A percentile compares a stretch with the other conserved stretches of the same genome.
These are phyloP conservation scores for Panzeria rudis DNA, from an alignment of 2,888 invertebrate species.

Conservation along the genomic window DNA sequence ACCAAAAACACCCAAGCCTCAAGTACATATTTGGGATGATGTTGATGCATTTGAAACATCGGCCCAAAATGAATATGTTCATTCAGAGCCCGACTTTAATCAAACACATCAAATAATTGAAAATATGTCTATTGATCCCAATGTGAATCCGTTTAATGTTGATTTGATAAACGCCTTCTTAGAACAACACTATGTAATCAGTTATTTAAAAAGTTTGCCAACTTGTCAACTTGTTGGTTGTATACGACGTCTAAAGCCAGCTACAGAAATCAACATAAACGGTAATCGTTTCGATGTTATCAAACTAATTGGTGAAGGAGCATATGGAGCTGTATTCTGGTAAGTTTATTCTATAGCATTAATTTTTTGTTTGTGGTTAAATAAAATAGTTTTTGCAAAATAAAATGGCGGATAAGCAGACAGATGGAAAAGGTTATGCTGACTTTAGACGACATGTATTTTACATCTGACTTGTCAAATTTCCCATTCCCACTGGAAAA, in stretches of 20 bases:
- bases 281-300: conserved; percentile 86
- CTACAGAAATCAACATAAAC: conserved; percentile 84
- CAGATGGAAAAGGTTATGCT: no score
- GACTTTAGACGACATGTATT: no score
- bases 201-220: conserved; percentile 85
- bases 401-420: no score
- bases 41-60: conserved; percentile 64
- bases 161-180: conserved; percentile 88
- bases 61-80: conserved; percentile 72
- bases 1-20: conserved; percentile 77
- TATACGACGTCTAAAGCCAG: conserved; percentile 85
- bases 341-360: conserved; percentile 82
- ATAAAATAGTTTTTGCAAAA: not conserved
- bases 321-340: conserved; percentile 91
- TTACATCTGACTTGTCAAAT: no score
- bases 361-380: not conserved
- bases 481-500: no score
- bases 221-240: conserved; percentile 85
- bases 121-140: conserved; percentile 74
- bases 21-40: conserved; percentile 78
- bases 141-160: conserved; percentile 92
- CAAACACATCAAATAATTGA: conserved; percentile 76
- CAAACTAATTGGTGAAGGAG: conserved; percentile 91
- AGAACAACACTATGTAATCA: conserved; percentile 89
- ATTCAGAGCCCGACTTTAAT: conserved; percentile 76